Evolutionary conservation across 1,140 invertebrate genomes (phyloP).

Genomic region (Vanessa tameamea): DNA sequence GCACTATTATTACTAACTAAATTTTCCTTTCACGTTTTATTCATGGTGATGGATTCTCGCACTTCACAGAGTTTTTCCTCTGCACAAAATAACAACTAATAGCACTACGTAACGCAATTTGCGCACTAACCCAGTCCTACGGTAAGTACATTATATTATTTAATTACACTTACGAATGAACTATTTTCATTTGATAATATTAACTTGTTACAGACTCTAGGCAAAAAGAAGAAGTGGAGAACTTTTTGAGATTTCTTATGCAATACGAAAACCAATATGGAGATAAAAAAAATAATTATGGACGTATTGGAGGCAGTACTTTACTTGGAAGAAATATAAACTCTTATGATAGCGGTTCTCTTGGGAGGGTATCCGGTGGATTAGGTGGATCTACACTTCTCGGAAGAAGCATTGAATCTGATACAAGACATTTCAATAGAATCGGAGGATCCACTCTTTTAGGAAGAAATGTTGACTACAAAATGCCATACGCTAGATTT

Average conservation of each 20-base stretch:
- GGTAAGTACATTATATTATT: conserved; percentile 34
- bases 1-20: conserved; percentile 21
- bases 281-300: conserved; percentile 47
- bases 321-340: conserved; percentile 54
- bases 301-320: conserved; percentile 51
- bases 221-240: conserved; percentile 61
- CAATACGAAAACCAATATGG: conserved; percentile 55
- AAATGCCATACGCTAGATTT: conserved; percentile 65
- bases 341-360: conserved; percentile 14
- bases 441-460: conserved; percentile 50
- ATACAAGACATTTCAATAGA: conserved; percentile 52
- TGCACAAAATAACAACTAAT: conserved; percentile 28
- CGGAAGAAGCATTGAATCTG: conserved; percentile 39
- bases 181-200: conserved; percentile 2
- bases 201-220: conserved; percentile 62
- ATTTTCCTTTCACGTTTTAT: conserved; percentile 36
- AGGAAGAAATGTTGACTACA: conserved; percentile 52
- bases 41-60: conserved; percentile 58
- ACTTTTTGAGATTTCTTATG: conserved; percentile 58
- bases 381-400: conserved; percentile 43
- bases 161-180: not conserved
- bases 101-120: conserved; percentile 31
- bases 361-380: conserved; percentile 43
- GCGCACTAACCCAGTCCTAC: conserved; percentile 16
- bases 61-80: conserved; percentile 48